Percentiles rank a stretch among this genome's conserved stretches.
These are phyloP conservation scores for Phaedon cochleariae DNA, from an alignment of 2,888 invertebrate genomes.

Conservation along the genomic window DNA sequence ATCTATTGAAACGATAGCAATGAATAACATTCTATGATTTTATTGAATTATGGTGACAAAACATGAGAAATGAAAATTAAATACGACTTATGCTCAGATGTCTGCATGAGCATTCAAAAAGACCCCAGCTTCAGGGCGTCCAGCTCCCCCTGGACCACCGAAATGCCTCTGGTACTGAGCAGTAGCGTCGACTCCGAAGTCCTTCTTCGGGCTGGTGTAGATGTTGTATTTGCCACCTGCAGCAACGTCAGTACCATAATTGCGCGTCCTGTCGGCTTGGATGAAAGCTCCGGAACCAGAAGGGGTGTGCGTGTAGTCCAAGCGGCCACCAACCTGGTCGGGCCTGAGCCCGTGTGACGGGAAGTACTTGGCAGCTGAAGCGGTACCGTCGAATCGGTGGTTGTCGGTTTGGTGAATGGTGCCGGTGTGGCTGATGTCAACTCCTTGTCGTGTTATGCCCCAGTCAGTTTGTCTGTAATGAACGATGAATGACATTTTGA, in stretches of 20 bases:
- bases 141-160: conserved; percentile 45
- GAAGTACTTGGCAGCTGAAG: conserved; percentile 44
- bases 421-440: conserved; percentile 39
- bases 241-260: conserved; percentile 46
- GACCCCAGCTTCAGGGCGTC: conserved; percentile 39
- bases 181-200: conserved; percentile 43
- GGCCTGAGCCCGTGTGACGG: conserved; percentile 38
- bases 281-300: conserved; percentile 44
- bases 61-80: too few species aligned
- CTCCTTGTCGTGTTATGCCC: conserved; percentile 21
- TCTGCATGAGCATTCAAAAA: conserved; percentile 23
- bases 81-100: too few species aligned
- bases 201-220: conserved; percentile 21
- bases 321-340: conserved; percentile 43
- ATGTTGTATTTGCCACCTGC: conserved; percentile 45
- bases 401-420: conserved; percentile 41
- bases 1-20: too few species aligned
- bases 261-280: conserved; percentile 41
- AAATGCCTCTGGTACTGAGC: conserved; percentile 46
- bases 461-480: conserved; percentile 23
- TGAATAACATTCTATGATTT: too few species aligned
- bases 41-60: too few species aligned
- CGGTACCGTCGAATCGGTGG: conserved; percentile 45
- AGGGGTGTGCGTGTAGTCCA: conserved; percentile 48
- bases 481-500: not conserved